phyloP scores from a whole-genome alignment of 2,113 vertebrate genomes.

The Melanerpes aurifrons region DNA sequence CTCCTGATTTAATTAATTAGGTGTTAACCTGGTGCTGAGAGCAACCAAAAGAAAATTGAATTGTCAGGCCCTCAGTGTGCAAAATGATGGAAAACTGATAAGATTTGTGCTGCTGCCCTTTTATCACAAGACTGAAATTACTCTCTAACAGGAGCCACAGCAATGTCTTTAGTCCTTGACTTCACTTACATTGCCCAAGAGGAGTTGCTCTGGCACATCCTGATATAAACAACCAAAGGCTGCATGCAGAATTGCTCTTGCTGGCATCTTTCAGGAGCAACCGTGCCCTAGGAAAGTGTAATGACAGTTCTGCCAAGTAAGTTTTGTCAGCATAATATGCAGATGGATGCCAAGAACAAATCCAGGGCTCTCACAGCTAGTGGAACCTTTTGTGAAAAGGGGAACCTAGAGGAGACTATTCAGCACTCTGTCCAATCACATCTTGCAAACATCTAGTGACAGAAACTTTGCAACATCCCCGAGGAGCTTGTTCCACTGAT shows the following conservation, averaged over 20 bases:
- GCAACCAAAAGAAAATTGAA: not conserved
- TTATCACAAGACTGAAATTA: not conserved
- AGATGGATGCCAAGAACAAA: not conserved
- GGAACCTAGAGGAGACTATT: not conserved
- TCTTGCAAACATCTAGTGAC: not conserved
- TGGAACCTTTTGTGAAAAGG: not conserved
- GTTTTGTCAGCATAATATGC: not conserved
- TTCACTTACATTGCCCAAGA: not conserved
- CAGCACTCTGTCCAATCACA: not conserved
- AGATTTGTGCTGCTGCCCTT: not conserved
- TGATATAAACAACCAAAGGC: rapidly evolving
- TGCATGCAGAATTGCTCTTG: not conserved
- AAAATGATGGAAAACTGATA: not conserved
- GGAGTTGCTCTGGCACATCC: not conserved
- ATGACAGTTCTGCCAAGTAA: not conserved
- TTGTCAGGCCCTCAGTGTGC: not conserved
- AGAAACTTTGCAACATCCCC: no score
- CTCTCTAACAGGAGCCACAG: not conserved
- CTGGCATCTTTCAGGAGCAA: not conserved
- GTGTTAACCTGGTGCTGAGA: not conserved
- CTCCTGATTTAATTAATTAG: not conserved
- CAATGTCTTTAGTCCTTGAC: not conserved
- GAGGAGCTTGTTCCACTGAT: no score
- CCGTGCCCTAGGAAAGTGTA: not conserved
- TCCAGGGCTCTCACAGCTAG: not conserved